phyloP scores from a whole-genome alignment of 2,888 invertebrate species.

The Leptopterna dolabrata region DNA sequence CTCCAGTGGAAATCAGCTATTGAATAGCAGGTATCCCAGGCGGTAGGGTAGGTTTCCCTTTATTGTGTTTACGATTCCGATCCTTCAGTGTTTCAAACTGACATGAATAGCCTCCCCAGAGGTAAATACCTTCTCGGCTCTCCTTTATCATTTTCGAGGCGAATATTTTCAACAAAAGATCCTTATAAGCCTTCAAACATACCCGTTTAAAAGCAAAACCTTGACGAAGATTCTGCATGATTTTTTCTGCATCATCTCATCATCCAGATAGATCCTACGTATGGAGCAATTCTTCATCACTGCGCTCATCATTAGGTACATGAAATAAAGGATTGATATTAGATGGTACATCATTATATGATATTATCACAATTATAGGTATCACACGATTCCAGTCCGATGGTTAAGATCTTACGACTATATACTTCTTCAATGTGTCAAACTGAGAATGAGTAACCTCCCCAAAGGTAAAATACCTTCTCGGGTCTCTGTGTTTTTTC shows the following conservation, averaged over 20 bases:
- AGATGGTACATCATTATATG: too few relatives aligned
- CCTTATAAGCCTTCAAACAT: background rate
- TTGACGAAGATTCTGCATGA: background rate
- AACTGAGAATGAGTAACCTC: too few relatives aligned
- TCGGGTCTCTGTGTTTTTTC: too few relatives aligned
- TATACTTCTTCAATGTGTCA: too few relatives aligned
- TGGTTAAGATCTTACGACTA: too few relatives aligned
- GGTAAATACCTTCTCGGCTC: background rate
- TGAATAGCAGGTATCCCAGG: constrained; percentile 39
- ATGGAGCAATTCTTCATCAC: too few relatives aligned
- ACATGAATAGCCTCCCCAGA: constrained; percentile 6
- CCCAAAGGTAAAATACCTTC: too few relatives aligned
- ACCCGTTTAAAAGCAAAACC: background rate
- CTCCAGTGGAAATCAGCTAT: constrained; percentile 39
- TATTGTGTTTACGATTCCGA: constrained; percentile 23
- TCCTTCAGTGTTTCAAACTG: constrained; percentile 45
- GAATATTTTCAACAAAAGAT: background rate
- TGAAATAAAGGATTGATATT: too few relatives aligned
- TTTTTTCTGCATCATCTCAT: background rate
- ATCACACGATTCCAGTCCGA: too few relatives aligned
- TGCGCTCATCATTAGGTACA: too few relatives aligned
- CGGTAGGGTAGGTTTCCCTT: constrained; percentile 33
- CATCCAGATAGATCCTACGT: too few relatives aligned
- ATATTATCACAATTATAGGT: too few relatives aligned
- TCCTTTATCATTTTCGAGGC: background rate